Evolutionary conservation across 2,797 vertebrate genomes (phyloP).

Genomic region (Toxotes lorentzi): DNA sequence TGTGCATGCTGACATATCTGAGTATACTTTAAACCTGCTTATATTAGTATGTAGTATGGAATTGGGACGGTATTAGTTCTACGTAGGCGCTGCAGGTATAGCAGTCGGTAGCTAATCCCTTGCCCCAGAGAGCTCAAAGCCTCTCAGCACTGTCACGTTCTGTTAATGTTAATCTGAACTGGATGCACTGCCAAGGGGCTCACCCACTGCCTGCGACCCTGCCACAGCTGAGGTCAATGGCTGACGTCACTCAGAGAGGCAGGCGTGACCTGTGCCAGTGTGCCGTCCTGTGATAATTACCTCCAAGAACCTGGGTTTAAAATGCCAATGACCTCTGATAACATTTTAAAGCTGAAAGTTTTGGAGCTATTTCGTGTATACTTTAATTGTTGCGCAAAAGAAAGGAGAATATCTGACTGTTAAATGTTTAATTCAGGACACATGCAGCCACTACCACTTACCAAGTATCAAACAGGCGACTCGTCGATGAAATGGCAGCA

Average conservation of each 20-base stretch:
- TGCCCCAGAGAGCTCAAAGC: conserved; percentile 75
- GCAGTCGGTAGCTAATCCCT: conserved; percentile 72
- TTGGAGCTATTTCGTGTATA: not conserved
- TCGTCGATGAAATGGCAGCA: not conserved
- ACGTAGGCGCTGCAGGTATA: conserved; percentile 64
- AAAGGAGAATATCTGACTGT: not conserved
- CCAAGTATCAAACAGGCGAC: not conserved
- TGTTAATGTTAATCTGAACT: conserved; percentile 80
- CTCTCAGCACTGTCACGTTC: conserved; percentile 80
- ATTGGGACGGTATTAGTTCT: conserved; percentile 56
- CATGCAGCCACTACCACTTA: conserved; percentile 1
- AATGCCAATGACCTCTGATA: conserved; percentile 32
- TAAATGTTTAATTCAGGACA: not conserved
- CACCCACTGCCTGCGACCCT: conserved; percentile 74
- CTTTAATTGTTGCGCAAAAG: not conserved
- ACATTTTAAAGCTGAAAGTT: not conserved
- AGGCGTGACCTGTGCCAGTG: conserved; percentile 48
- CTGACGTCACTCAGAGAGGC: conserved; percentile 56
- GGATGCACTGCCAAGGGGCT: conserved; percentile 62
- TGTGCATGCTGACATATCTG: not conserved
- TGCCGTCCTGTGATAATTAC: conserved; percentile 36
- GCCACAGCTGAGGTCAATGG: conserved; percentile 57
- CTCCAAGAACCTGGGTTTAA: conserved; percentile 44
- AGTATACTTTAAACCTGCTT: conserved; percentile 8
- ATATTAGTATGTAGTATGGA: conserved; percentile 53